Evolutionary conservation across 2,797 vertebrate species (phyloP), one percentile per base, ranked within the genome.

Genomic region (Sphenodon punctatus): DNA sequence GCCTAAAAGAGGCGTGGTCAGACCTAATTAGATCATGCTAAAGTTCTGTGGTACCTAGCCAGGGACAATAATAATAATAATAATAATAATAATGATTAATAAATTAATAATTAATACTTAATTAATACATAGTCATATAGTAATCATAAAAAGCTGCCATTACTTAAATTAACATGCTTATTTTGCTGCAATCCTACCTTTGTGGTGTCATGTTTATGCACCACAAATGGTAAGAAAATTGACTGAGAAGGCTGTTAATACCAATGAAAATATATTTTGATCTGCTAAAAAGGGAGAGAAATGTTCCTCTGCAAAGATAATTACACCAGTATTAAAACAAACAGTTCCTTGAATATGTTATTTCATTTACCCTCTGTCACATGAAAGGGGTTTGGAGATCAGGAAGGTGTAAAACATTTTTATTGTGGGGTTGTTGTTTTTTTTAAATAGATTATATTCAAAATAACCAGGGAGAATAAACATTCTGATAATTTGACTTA

Each of bases 261-360:
- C 46, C 65, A 36, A 14, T 23, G 48, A 39, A 84, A 91, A 73
- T 76, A 20, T 76, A 60, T 90, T 93, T 90, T 88, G 85, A 84
- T 87, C 69, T 67, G 77, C 86, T 87, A 58, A 71, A 84, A 66
- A 68, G 83, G 67, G 55, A 53, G 75, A 73, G 60, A 79, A 72
- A 88, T 4, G 0, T 64, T 89, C 74, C 43, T 89, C 75, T 89
- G 82, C 74, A 78, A 83, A 85, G 91, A 91, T 89, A 91, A 90
- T 87, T 91, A 78, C 71, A 67, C 78, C 69, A 78, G 66, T 93
- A 90, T 75, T 82, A 86, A 89, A 87, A 71, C 76, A 88, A 92
- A 84, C 88, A 80, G 82, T 92, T 74, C 46, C 79, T 85, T 84
- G 84, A 89, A 41, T 66, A 48, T 70, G 74, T 86, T 75, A 46